A percentile compares a stretch with the other conserved stretches of the same genome.
These are phyloP conservation scores for Hyppa rectilinea DNA, from an alignment of 2,888 invertebrate species.

Conservation along the genomic window DNA sequence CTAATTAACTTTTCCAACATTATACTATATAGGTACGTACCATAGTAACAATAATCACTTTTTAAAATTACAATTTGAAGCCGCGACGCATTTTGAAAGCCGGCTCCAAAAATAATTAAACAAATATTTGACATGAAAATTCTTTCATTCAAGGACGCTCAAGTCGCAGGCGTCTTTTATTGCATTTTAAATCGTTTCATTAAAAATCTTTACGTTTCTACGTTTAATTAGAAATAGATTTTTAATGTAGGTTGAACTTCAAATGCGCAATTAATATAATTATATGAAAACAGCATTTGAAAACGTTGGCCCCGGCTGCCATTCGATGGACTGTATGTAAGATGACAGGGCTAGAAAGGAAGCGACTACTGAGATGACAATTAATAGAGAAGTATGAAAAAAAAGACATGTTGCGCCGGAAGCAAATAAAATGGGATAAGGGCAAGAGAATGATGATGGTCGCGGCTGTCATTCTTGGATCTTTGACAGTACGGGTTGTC, in stretches of 20 bases:
- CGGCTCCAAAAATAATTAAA: slow-evolving; percentile 48
- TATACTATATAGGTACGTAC: background rate
- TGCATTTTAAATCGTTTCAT: slow-evolving; percentile 41
- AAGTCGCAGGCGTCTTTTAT: slow-evolving; percentile 30
- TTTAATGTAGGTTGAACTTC: slow-evolving; percentile 11
- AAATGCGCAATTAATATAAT: background rate
- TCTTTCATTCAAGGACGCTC: slow-evolving; percentile 10
- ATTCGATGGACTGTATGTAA: too few relatives aligned
- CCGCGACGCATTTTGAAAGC: slow-evolving; percentile 14
- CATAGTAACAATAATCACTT: background rate
- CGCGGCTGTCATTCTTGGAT: too few relatives aligned
- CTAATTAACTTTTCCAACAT: slow-evolving; percentile 1
- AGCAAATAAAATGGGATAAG: too few relatives aligned
- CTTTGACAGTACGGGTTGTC: too few relatives aligned
- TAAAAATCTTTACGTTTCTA: background rate
- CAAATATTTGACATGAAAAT: slow-evolving; percentile 43
- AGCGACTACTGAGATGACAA: too few relatives aligned
- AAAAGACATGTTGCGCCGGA: too few relatives aligned
- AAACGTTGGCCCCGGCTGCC: too few relatives aligned
- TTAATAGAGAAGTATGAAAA: too few relatives aligned
- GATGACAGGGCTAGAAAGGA: too few relatives aligned
- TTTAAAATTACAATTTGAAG: slow-evolving; percentile 24
- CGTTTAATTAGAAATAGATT: slow-evolving; percentile 8
- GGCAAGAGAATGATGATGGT: too few relatives aligned
- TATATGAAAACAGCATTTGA: background rate